Evolutionary conservation across 2,888 invertebrate genomes (phyloP), one percentile per base, ranked within the genome.

Genomic region (Xylocampa areola): DNA sequence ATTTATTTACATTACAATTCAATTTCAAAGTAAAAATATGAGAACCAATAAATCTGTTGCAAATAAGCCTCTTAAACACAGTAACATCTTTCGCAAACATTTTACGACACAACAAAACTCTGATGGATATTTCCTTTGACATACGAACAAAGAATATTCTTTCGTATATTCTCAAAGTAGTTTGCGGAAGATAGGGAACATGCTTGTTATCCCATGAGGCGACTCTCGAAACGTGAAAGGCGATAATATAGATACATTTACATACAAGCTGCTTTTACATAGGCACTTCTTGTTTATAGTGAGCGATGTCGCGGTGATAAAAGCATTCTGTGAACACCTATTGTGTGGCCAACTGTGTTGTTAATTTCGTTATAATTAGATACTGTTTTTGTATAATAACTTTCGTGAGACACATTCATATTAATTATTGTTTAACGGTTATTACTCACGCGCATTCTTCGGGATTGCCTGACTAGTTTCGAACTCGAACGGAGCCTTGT

Each of bases 121-220:
- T 49, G n/a, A 27, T 47, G 23, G 19, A 52, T 43, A 51, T 69
- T 52, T 61, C 58, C 59, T 75, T 77, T 73, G 75, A 72, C 67
- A 65, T 65, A 35, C 47, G 43, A 61, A 66, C 61, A 74, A 71
- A 73, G 68, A 63, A 71, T 55, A 65, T 69, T 68, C 66, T 54
- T 67, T 64, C 63, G 59, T 63, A 68, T 63, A 66, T 65, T 57
- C 68, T 67, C 66, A 68, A 73, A 61, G 49, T 52, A 64, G 63
- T 51, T 49, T 50, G 52, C 36, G 60, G 37, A 43, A 48, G 35
- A 58, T 59, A 62, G 47, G 58, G 65, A 66, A 62, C 64, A 64
- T 47, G 66, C 63, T 67, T 75, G 62, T 64, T 59, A 74, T 69
- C 72, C 74, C 73, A 49, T 27, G 67, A 68, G 73, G 47, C 50